Evolutionary conservation across 37 sponge, comb jelly and placozoan genomes (phyloP).

Genomic region (Hormiphora californensis): DNA sequence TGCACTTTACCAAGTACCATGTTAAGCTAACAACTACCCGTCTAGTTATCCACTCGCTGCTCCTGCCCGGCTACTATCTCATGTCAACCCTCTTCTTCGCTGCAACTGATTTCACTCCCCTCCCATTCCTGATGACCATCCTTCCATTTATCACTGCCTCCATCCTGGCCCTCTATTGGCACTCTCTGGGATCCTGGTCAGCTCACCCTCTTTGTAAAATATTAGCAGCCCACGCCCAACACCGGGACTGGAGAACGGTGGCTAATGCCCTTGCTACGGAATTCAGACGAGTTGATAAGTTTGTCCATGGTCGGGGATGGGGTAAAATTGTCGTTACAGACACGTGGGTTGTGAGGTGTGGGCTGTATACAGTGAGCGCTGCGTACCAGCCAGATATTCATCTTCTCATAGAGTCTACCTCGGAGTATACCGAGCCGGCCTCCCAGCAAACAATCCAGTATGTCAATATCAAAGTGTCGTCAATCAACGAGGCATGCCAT

Average conservation of each 20-base stretch:
- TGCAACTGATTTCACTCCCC: background rate
- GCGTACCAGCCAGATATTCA: conserved; percentile 55
- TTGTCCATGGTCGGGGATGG: conserved; percentile 63
- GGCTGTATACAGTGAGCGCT: background rate
- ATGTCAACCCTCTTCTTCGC: background rate
- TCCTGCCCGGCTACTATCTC: conserved; percentile 7
- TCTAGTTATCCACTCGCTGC: background rate
- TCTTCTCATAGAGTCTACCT: background rate
- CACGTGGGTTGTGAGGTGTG: conserved; percentile 71
- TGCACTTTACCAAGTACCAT: background rate
- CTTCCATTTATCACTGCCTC: background rate
- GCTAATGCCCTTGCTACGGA: conserved; percentile 66
- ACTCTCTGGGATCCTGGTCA: background rate
- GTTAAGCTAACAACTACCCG: conserved; percentile 11
- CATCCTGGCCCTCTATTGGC: conserved; percentile 1
- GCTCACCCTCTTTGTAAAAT: background rate
- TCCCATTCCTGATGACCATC: background rate
- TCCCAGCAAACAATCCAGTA: conserved; percentile 46
- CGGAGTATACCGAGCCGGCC: conserved; percentile 11
- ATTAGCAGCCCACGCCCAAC: background rate
- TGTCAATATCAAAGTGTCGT: conserved; percentile 56
- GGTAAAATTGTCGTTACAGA: conserved; percentile 75
- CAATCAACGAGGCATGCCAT: background rate
- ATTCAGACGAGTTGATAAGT: conserved; percentile 73
- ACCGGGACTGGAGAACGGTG: conserved; percentile 51